These are phyloP conservation scores for Tiaroga cobitis DNA, from an alignment of 2,797 vertebrate species.

Conservation along the genomic window DNA sequence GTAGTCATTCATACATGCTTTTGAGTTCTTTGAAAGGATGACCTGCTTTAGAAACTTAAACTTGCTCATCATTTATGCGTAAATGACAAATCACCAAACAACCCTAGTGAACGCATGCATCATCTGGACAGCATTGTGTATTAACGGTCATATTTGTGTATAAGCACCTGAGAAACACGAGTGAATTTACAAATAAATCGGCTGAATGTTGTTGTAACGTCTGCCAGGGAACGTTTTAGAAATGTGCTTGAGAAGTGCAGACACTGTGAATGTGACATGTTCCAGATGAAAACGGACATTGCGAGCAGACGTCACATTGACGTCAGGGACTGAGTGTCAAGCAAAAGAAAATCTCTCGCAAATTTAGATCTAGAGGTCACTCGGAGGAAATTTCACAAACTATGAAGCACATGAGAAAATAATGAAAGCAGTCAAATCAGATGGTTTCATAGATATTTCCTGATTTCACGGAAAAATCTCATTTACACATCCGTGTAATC, in stretches of 20 bases:
- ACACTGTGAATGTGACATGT: background rate
- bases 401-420: conserved; percentile 1
- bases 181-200: background rate
- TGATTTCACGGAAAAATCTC: conserved; percentile 1
- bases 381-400: background rate
- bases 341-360: background rate
- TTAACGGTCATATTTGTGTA: background rate
- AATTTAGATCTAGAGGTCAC: background rate
- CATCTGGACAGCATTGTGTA: background rate
- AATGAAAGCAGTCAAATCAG: background rate
- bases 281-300: conserved; percentile 9
- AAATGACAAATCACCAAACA: background rate
- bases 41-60: background rate
- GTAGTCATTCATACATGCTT: background rate
- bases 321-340: background rate
- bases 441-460: conserved; percentile 1
- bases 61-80: background rate
- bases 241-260: conserved; percentile 10
- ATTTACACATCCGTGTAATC: conserved; percentile 8
- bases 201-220: background rate
- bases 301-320: background rate
- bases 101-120: background rate
- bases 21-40: conserved; percentile 6
- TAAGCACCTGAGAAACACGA: conserved; percentile 1
- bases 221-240: conserved; percentile 3